Evolutionary conservation across 2,888 invertebrate genomes (phyloP), one percentile per base, ranked within the genome.

Genomic region (Ennomos quercinarius): DNA sequence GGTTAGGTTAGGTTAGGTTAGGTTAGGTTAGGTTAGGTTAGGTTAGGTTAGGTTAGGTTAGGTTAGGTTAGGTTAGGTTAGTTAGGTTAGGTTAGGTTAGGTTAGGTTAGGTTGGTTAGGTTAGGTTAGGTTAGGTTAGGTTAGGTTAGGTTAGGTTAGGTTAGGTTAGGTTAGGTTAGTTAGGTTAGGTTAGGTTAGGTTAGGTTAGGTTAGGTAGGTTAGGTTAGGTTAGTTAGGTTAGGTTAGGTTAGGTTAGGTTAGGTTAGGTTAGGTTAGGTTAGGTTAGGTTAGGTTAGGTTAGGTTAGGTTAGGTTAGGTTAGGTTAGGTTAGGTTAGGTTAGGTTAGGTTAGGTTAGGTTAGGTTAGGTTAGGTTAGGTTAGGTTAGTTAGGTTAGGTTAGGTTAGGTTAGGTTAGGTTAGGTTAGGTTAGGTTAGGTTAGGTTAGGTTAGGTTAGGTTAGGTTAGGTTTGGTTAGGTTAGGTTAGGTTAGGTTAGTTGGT

Each of bases 241-340:
- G 65, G 67, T 65, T 67, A 65, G 67, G 67, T 65, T 67, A 61
- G 61, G 64, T 63, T 63, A 58, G 63, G 64, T 64, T 62, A 64
- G 64, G 58, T 64, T 67, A 59, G 61, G 64, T 65, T 63, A 65
- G 65, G 65, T 67, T 65, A 65, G 64, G 69, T 68, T 68, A 64
- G 64, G 68, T 66, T 64, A 68, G 64, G 64, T 63, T 69, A 65
- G 64, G 65, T 65, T 70, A 64, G 63, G 67, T 66, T 67, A 67
- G 66, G 70, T 67, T 70, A 67, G 64, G 69, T 67, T 69, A 64
- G 65, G 63, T 66, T 64, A 67, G 67, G 67, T 70, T 69, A 69
- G 67, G 69, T 69, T 67, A 65, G 67, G 69, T 67, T 66, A 66
- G 66, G 69, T 69, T 69, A 65, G 69, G 67, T 69, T 69, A 66